Evolutionary conservation across 1,140 invertebrate genomes (phyloP).

Genomic region (Proctacanthus coquilletti): DNA sequence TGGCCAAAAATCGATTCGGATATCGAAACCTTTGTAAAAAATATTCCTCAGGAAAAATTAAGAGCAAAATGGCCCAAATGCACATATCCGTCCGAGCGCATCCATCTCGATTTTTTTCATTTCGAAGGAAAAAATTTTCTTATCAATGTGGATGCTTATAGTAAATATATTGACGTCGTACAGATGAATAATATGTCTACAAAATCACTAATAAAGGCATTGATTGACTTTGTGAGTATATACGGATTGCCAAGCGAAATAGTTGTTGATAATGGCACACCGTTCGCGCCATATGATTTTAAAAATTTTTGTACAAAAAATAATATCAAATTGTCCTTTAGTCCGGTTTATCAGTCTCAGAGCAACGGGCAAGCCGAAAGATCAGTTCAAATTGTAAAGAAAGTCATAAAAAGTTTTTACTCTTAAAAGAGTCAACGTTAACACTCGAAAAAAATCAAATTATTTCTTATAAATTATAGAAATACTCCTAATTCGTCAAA

Average conservation of each 20-base stretch:
- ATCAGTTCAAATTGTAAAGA: conserved; percentile 5
- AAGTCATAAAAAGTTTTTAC: conserved; percentile 2
- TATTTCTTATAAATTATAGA: conserved; percentile 7
- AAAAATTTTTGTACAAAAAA: conserved; percentile 3
- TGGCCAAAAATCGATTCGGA: conserved; percentile 5
- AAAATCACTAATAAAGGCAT: neutral
- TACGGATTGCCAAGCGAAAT: conserved; percentile 4
- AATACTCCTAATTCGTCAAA: conserved; percentile 5
- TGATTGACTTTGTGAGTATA: conserved; percentile 1
- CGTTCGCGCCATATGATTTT: conserved; percentile 5
- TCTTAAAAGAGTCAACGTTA: conserved; percentile 1
- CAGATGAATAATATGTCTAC: conserved; percentile 4
- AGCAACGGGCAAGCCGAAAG: conserved; percentile 6
- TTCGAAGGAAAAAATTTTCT: conserved; percentile 5
- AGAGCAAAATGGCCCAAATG: neutral
- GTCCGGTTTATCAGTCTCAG: conserved; percentile 2
- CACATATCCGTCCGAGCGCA: conserved; percentile 3
- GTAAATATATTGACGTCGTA: conserved; percentile 5
- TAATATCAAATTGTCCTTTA: conserved; percentile 2
- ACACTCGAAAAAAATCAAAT: conserved; percentile 6
- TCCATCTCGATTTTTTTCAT: conserved; percentile 8
- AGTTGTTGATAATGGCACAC: conserved; percentile 5
- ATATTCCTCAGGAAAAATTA: neutral
- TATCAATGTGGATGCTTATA: conserved; percentile 6
- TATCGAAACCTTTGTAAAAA: conserved; percentile 5